phyloP scores from a whole-genome alignment of 2,888 invertebrate species.

The Drosophila anomelani region DNA sequence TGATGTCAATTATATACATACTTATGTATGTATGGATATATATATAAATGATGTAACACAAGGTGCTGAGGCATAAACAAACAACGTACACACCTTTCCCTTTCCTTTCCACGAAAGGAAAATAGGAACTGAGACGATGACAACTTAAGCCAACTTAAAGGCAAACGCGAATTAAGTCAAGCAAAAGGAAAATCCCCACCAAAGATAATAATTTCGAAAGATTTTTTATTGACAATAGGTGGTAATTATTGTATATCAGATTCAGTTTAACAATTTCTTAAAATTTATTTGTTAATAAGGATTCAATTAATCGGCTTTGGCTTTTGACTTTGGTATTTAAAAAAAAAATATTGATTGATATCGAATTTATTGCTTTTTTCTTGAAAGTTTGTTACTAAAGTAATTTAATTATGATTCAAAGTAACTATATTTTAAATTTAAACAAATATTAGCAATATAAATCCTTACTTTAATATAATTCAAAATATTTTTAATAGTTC shows the following conservation, averaged over 20 bases:
- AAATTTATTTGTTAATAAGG: too few species aligned
- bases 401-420: too few species aligned
- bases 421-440: not conserved
- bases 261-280: too few species aligned
- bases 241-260: not conserved
- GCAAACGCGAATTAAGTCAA: not conserved
- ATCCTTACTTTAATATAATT: not conserved
- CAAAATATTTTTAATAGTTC: not conserved
- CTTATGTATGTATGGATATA: constrained; percentile 10
- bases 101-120: constrained; percentile 37
- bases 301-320: too few species aligned
- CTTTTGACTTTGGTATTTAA: too few species aligned
- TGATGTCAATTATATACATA: constrained; percentile 56
- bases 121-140: not conserved
- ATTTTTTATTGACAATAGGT: not conserved
- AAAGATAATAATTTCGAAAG: not conserved
- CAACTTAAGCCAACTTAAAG: not conserved
- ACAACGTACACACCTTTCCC: constrained; percentile 48
- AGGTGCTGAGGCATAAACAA: constrained; percentile 52
- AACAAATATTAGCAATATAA: not conserved
- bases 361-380: too few species aligned
- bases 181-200: not conserved
- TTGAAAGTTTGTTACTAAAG: not conserved
- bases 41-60: constrained; percentile 66
- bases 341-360: too few species aligned